Percentiles rank a stretch among this genome's conserved stretches.
phyloP scores from a whole-genome alignment of 2,888 invertebrate genomes.

The Emmelina monodactyla region DNA sequence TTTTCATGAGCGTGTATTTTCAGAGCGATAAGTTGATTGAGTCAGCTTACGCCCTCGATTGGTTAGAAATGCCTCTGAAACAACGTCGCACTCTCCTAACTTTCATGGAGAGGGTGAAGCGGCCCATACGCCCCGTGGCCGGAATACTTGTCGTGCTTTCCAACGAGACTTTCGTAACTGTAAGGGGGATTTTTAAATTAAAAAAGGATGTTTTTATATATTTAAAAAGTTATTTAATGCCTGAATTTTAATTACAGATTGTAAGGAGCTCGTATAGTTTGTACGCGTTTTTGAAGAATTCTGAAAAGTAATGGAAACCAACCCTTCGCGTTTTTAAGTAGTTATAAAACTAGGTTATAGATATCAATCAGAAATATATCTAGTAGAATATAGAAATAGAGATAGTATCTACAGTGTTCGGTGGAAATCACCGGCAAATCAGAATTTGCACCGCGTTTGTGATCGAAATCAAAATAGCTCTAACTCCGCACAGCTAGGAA shows the following conservation, averaged over 20 bases:
- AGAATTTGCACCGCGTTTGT: constrained; percentile 22
- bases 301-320: no score
- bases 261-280: constrained; percentile 28
- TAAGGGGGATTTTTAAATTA: constrained; percentile 21
- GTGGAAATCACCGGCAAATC: constrained; percentile 29
- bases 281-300: constrained; percentile 27
- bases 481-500: no score
- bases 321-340: no score
- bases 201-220: background rate
- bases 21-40: constrained; percentile 25
- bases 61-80: constrained; percentile 23
- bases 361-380: no score
- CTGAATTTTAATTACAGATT: constrained; percentile 23
- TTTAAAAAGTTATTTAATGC: no score
- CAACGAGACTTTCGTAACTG: constrained; percentile 42
- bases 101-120: constrained; percentile 48
- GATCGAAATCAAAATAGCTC: constrained; percentile 26
- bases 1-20: no score
- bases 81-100: constrained; percentile 28
- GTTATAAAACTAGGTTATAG: no score
- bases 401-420: no score
- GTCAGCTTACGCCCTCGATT: constrained; percentile 32
- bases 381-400: no score
- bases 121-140: constrained; percentile 37
- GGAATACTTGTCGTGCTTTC: constrained; percentile 46